Percentiles rank a stretch among this genome's conserved stretches.
Conservation (phyloP, 1,140 invertebrate species). For the Atta cephalotes region DNA sequence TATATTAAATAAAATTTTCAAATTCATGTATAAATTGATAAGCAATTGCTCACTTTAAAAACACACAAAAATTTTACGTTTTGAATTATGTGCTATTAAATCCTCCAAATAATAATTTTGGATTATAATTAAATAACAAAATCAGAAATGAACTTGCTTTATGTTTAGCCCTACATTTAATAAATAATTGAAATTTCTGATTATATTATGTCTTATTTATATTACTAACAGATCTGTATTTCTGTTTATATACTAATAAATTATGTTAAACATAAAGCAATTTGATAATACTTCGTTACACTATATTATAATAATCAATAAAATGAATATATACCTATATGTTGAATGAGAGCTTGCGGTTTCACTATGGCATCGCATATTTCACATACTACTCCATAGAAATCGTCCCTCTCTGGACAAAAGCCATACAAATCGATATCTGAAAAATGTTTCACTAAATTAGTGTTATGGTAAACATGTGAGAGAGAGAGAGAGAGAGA, state of each 20-base stretch:
- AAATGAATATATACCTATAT: constrained; percentile 85
- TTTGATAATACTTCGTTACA: background rate
- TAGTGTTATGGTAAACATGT: background rate
- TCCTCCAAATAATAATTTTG: background rate
- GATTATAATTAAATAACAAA: background rate
- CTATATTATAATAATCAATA: background rate
- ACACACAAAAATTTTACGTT: background rate
- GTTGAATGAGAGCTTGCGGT: constrained; percentile 87
- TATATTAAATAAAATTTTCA: background rate
- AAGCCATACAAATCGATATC: constrained; percentile 88
- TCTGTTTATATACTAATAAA: background rate
- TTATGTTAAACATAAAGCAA: constrained; percentile 10
- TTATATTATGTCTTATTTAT: too few relatives aligned
- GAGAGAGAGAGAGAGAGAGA: background rate
- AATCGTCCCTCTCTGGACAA: constrained; percentile 88
- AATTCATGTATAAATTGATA: background rate
- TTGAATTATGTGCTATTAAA: background rate
- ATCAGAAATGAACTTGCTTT: background rate
- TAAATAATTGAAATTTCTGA: background rate
- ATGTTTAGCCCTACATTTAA: background rate
- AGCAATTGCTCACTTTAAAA: background rate
- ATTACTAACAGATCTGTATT: background rate
- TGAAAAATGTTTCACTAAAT: constrained; percentile 76
- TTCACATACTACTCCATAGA: constrained; percentile 89
- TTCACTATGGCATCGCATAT: constrained; percentile 89